Evolutionary conservation across 2,888 invertebrate genomes (phyloP), one percentile per base, ranked within the genome.

Genomic region (Branchellion lobata): DNA sequence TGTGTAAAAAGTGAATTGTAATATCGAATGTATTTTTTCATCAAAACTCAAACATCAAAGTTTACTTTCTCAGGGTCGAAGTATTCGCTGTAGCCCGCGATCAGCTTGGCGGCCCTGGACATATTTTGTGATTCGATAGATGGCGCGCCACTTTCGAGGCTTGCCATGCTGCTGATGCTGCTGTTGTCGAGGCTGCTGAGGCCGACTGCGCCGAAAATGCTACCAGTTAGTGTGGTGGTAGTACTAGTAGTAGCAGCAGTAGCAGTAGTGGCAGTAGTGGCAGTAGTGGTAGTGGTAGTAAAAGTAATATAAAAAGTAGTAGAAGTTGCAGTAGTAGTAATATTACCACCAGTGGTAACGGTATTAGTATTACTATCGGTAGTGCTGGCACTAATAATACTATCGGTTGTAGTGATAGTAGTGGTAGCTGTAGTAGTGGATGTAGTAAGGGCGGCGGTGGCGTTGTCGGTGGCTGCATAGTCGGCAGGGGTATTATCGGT

Each of bases 41-140:
- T 47, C 18, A 47, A 47, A 47, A 47, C 47, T 8, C 8, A 47
- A 47, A n/a, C n/a, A n/a, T n/a, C n/a, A n/a, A n/a, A 73, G n/a
- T 82, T 82, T 85, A 92, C 92, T 88, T 93, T 92, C 14, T 92
- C 87, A 0, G 95, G 93, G 84, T 95, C 92, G 84, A 97, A 93
- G 87, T 92, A 92, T 14, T 91, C 90, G 0, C 95, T 94, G 87
- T 95, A 92, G 83, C 92, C 91, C 84, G 94, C 93, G 53, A 98
- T 88, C 79, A 98, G 89, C 82, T 90, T 89, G 3, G 97, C 88
- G 8, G 95, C 94, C 78, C 92, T 91, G 84, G 93, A 92, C 61
- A 93, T 40, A 5, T 14, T 40, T n/a, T n/a, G n/a, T n/a, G n/a
- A n/a, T n/a, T n/a, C n/a, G n/a, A n/a, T n/a, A n/a, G n/a, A n/a